Evolutionary conservation across 2,888 invertebrate species (phyloP).

Genomic region (Platycheirus albimanus): DNA sequence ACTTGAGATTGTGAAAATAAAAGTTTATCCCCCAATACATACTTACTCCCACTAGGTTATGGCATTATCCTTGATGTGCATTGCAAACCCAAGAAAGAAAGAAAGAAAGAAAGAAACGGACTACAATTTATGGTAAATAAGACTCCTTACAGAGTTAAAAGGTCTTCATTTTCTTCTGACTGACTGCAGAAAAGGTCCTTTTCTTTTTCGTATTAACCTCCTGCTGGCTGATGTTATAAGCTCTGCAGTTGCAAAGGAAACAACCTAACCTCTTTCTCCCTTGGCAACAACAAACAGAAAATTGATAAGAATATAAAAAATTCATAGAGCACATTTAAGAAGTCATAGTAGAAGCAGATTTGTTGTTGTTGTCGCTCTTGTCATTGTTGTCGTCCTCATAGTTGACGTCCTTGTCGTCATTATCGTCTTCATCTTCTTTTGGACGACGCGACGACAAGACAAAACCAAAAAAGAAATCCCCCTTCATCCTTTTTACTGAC

Average conservation of each 20-base stretch:
- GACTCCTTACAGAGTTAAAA: constrained; percentile 63
- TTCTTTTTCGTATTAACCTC: constrained; percentile 18
- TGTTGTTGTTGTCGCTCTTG: constrained; percentile 18
- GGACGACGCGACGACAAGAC: constrained; percentile 11
- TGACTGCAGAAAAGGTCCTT: constrained; percentile 39
- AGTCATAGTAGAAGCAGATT: constrained; percentile 48
- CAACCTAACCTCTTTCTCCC: constrained; percentile 23
- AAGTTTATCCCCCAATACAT: constrained; percentile 33
- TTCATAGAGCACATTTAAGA: constrained; percentile 62
- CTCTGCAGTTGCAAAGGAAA: constrained; percentile 5
- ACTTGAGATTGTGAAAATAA: constrained; percentile 25
- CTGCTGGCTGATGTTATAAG: background rate
- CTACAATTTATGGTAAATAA: constrained; percentile 54
- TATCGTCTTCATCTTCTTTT: constrained; percentile 6
- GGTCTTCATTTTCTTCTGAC: constrained; percentile 49
- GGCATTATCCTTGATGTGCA: constrained; percentile 6
- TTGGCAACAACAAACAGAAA: constrained; percentile 66
- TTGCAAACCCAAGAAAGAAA: background rate
- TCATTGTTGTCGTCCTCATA: background rate
- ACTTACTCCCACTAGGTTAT: constrained; percentile 5
- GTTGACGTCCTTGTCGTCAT: constrained; percentile 9
- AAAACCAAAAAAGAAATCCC: no score
- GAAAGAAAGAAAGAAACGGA: no score
- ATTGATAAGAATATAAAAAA: constrained; percentile 71
- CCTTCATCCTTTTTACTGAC: no score